Evolutionary conservation across 2,888 invertebrate genomes (phyloP).

Genomic region (Helicoverpa assulta): DNA sequence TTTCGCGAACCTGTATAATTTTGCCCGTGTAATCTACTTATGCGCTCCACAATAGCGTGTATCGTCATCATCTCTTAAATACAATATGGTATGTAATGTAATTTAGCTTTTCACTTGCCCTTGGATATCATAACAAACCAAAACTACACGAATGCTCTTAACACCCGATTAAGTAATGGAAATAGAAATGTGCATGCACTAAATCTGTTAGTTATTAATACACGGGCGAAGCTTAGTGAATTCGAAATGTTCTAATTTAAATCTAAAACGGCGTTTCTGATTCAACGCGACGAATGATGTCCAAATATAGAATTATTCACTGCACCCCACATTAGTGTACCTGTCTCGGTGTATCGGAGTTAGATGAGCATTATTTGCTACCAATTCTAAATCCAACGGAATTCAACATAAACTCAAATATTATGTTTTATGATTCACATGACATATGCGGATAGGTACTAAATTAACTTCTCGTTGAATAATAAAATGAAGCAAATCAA

Average conservation of each 20-base stretch:
- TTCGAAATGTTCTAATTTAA: conserved; percentile 62
- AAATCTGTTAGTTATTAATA: conserved; percentile 30
- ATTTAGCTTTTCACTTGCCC: neutral
- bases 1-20: conserved; percentile 19
- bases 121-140: neutral
- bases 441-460: no score
- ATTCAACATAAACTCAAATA: conserved; percentile 20
- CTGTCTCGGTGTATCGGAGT: conserved; percentile 55
- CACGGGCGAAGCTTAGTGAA: conserved; percentile 36
- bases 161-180: conserved; percentile 21
- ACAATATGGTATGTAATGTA: neutral
- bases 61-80: neutral
- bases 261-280: conserved; percentile 66
- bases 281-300: conserved; percentile 70
- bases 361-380: conserved; percentile 58
- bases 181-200: conserved; percentile 12
- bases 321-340: conserved; percentile 65
- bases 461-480: neutral
- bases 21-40: neutral
- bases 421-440: no score
- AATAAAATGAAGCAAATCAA: conserved; percentile 13
- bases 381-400: conserved; percentile 46
- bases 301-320: conserved; percentile 76
- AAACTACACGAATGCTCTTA: conserved; percentile 6
- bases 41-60: neutral